Base-by-base conservation (phyloP, 1,140 invertebrate genomes). In the Pteromalus puparum region DNA sequence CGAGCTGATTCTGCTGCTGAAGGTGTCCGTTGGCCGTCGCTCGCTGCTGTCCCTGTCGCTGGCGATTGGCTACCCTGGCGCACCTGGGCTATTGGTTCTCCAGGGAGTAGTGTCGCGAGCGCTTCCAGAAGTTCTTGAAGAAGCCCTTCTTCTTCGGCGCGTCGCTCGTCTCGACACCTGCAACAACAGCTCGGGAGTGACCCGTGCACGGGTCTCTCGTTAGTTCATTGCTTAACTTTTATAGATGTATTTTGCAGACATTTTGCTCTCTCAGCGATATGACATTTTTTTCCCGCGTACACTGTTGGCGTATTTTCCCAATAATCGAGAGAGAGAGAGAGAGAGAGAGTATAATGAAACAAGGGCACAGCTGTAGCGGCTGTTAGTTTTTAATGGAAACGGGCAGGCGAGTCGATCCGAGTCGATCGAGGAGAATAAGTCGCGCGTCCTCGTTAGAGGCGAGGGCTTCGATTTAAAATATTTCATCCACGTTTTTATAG, bases 71-170 rank as follows among this genome's bases (percentile, higher is more conserved):
- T 89, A 93, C 92, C 88, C 91, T 91, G 87, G 90, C 89, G 90
- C 90, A 94, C 91, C 91, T 92, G 91, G 90, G 92, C 92, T 94
- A 94, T 94, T 95, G 95, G 90, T 97, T 96, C 91, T 97, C 96
- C 91, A 97, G 92, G 34, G 96, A 97, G 90, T 97, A 96, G 89
- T 97, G 96, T 78, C 96, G 95, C 78, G 96, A 97, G 83, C 95
- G 94, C 91, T 97, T 97, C 96, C 96, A 97, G 85, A 97, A 95
- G 90, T 94, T 96, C 92, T 96, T 96, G 93, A 97, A 97, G 90
- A 97, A 97, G 77, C 96, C 95, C 91, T 96, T 96, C 90, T 97
- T 96, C 91, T 97, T 96, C 81, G 96, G 96, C 87, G 94, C 87
- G 92, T 95, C 91, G 89, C 92, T 90, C 90, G 93, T 89, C 78